Conservation (phyloP, 1,140 invertebrate species). For the Spodoptera litura region DNA sequence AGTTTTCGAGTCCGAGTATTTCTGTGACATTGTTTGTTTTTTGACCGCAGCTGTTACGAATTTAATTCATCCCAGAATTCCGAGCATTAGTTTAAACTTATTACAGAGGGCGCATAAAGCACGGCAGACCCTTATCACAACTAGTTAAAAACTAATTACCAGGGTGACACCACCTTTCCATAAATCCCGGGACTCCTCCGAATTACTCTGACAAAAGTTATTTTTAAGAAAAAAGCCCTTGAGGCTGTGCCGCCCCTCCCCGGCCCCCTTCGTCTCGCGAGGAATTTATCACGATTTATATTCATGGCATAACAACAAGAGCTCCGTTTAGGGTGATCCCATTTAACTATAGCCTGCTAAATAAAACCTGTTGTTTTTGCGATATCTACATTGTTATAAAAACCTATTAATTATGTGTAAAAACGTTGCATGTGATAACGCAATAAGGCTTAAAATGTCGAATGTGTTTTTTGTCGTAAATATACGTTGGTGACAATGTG, state of each 20-base stretch:
- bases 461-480: conserved; percentile 16
- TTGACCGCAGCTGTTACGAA: conserved; percentile 40
- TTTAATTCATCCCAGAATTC: conserved; percentile 60
- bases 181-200: conserved; percentile 80
- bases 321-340: conserved; percentile 79
- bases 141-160: conserved; percentile 86
- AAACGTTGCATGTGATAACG: conserved; percentile 16
- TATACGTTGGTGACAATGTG: conserved; percentile 29
- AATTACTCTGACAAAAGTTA: conserved; percentile 85
- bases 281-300: conserved; percentile 87
- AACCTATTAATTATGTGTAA: conserved; percentile 19
- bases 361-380: conserved; percentile 69
- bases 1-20: conserved; percentile 49
- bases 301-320: conserved; percentile 86
- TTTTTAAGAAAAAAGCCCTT: conserved; percentile 86
- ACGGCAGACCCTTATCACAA: conserved; percentile 83
- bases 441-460: not conserved
- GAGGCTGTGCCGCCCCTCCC: conserved; percentile 71
- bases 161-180: conserved; percentile 84
- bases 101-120: conserved; percentile 72
- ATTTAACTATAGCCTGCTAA: conserved; percentile 80
- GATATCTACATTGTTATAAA: conserved; percentile 33
- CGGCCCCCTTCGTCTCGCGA: conserved; percentile 61
- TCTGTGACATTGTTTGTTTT: conserved; percentile 49
- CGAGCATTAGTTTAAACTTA: conserved; percentile 66